Evolutionary conservation across 2,797 vertebrate genomes (phyloP).

Genomic region (Podarcis siculus): DNA sequence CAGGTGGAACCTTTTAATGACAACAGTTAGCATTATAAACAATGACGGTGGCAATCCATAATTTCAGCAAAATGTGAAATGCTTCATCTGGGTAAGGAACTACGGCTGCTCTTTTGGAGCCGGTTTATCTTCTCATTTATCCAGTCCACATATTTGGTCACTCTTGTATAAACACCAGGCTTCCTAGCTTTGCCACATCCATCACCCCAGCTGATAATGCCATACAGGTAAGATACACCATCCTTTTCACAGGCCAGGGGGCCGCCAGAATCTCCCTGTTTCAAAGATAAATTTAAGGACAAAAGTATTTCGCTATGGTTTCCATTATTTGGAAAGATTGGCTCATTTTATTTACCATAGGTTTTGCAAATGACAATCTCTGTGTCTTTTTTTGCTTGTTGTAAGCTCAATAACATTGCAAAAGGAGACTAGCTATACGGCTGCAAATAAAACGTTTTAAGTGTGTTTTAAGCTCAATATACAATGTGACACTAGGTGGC

Average conservation of each 20-base stretch:
- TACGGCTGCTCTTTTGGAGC: constrained; percentile 37
- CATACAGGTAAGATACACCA: constrained; percentile 88
- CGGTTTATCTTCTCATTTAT: constrained; percentile 82
- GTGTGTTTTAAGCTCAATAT: too few relatives aligned
- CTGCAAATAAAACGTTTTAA: too few relatives aligned
- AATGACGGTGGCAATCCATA: constrained; percentile 29
- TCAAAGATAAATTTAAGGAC: constrained; percentile 20
- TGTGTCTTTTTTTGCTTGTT: neutral
- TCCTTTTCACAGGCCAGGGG: constrained; percentile 86
- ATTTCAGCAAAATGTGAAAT: neutral
- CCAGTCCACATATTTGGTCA: constrained; percentile 90
- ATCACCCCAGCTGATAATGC: constrained; percentile 95
- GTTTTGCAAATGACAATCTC: neutral
- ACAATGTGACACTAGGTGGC: too few relatives aligned
- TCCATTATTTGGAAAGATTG: neutral
- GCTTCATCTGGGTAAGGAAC: neutral
- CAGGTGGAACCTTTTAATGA: neutral
- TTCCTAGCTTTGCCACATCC: constrained; percentile 86
- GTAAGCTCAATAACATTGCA: neutral
- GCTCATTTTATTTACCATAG: neutral
- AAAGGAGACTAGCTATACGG: neutral
- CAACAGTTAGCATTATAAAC: constrained; percentile 28
- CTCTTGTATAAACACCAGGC: constrained; percentile 92
- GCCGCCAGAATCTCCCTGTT: constrained; percentile 95
- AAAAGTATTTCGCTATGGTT: neutral